phyloP scores from a whole-genome alignment of 92 coral and sea anemone genomes.

The Zoanthus solanderi region DNA sequence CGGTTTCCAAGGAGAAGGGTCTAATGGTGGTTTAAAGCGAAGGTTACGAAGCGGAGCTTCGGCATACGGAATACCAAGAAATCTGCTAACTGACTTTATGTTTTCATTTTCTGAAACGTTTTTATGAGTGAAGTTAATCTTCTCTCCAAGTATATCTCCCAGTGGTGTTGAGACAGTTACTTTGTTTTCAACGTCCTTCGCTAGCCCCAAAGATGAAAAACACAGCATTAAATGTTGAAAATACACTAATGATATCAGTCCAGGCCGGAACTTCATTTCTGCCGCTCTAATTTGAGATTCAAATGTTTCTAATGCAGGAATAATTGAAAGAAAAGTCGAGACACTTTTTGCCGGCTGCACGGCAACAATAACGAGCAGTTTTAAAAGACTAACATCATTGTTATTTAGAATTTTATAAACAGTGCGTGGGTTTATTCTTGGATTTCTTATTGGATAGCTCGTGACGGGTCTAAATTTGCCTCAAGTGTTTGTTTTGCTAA shows the following conservation, averaged over 20 bases:
- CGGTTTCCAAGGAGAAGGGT: conserved; percentile 68
- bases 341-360: neutral
- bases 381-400: neutral
- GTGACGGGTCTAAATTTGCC: too few species aligned
- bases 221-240: neutral
- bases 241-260: neutral
- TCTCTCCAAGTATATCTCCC: conserved; percentile 31
- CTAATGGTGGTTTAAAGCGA: conserved; percentile 75
- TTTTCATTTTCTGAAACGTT: conserved; percentile 31
- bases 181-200: neutral
- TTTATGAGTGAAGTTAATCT: neutral
- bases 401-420: neutral
- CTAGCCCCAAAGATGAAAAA: neutral
- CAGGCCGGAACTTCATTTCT: neutral
- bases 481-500: too few species aligned
- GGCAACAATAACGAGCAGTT: neutral
- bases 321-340: neutral
- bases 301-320: neutral
- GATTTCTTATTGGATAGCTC: neutral
- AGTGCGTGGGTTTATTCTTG: neutral
- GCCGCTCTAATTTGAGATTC: neutral
- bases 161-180: conserved; percentile 20
- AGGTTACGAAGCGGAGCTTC: conserved; percentile 74
- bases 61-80: conserved; percentile 88
- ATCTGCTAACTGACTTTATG: conserved; percentile 67